A percentile compares a stretch with the other conserved stretches of the same genome.
These are phyloP conservation scores for Drosophila quinaria DNA, from an alignment of 2,888 invertebrate genomes.

Conservation along the genomic window DNA sequence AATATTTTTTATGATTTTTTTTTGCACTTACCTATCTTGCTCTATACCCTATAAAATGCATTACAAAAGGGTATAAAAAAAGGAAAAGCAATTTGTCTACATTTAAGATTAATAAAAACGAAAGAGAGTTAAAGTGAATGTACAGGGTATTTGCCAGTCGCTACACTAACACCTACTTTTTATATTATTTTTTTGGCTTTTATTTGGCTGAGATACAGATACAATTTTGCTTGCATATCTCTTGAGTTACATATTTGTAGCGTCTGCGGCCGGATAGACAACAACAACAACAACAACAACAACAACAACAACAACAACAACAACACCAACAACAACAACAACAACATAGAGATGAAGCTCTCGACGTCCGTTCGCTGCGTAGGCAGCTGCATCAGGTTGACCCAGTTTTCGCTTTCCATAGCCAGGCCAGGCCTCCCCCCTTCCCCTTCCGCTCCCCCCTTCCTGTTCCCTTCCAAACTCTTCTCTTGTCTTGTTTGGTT, in stretches of 20 bases:
- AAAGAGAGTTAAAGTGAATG: neutral
- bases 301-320: slow-evolving; percentile 30
- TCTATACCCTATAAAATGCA: slow-evolving; percentile 43
- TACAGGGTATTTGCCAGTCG: slow-evolving; percentile 14
- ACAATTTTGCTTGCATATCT: slow-evolving; percentile 68
- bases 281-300: no score
- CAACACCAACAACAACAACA: no score
- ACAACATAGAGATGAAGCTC: slow-evolving; percentile 27
- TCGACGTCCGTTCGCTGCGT: slow-evolving; percentile 57
- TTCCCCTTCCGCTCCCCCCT: neutral
- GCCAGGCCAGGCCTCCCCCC: slow-evolving; percentile 7
- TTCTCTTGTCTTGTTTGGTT: slow-evolving; percentile 44
- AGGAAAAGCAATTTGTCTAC: neutral
- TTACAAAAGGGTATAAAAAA: neutral
- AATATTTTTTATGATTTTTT: slow-evolving; percentile 46
- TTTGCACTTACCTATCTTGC: slow-evolving; percentile 35
- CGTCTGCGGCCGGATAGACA: slow-evolving; percentile 71
- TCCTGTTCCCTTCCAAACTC: neutral
- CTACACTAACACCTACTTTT: neutral
- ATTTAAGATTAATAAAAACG: neutral
- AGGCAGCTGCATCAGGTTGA: slow-evolving; percentile 78
- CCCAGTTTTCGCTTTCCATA: slow-evolving; percentile 78
- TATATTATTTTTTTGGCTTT: slow-evolving; percentile 6
- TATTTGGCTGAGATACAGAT: slow-evolving; percentile 51
- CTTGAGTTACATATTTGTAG: slow-evolving; percentile 71